Percentiles rank a stretch among this genome's conserved stretches.
These are phyloP conservation scores for Cinclus cinclus DNA, from an alignment of 2,113 vertebrate species.

Conservation along the genomic window DNA sequence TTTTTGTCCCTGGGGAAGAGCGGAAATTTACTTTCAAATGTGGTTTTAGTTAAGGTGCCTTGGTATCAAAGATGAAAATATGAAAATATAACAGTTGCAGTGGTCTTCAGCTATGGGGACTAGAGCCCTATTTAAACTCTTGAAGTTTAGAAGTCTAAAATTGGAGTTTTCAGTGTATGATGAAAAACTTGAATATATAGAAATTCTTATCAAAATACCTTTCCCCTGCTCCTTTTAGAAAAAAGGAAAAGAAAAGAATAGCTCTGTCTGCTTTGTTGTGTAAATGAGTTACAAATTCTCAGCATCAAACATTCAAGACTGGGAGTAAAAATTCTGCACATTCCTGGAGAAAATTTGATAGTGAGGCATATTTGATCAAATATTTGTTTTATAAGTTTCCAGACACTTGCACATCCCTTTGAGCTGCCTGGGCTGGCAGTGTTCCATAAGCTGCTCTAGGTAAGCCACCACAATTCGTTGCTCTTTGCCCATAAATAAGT, in stretches of 20 bases:
- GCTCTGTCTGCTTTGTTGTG: conserved; percentile 38
- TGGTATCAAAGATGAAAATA: background rate
- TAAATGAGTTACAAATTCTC: conserved; percentile 48
- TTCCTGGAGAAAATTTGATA: conserved; percentile 58
- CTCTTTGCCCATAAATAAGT: background rate
- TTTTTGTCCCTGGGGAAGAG: background rate
- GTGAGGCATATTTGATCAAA: conserved; percentile 47
- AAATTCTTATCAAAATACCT: background rate
- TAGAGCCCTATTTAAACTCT: background rate
- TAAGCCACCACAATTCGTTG: background rate
- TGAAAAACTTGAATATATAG: background rate
- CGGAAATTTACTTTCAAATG: conserved; percentile 6
- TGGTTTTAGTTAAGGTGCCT: background rate
- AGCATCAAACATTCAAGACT: conserved; percentile 36
- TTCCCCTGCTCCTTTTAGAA: background rate
- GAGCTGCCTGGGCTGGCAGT: conserved; percentile 7
- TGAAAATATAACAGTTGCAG: background rate
- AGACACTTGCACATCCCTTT: background rate
- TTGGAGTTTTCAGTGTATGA: background rate
- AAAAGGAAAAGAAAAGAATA: background rate
- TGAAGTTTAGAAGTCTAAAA: conserved; percentile 20
- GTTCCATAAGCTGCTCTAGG: background rate
- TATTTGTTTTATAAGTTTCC: conserved; percentile 55
- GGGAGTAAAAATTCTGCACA: background rate
- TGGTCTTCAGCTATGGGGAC: background rate